Percentiles rank a stretch among this genome's conserved stretches.
These are phyloP conservation scores for Hepsetus odoe DNA, from an alignment of 2,113 vertebrate species.

Conservation along the genomic window DNA sequence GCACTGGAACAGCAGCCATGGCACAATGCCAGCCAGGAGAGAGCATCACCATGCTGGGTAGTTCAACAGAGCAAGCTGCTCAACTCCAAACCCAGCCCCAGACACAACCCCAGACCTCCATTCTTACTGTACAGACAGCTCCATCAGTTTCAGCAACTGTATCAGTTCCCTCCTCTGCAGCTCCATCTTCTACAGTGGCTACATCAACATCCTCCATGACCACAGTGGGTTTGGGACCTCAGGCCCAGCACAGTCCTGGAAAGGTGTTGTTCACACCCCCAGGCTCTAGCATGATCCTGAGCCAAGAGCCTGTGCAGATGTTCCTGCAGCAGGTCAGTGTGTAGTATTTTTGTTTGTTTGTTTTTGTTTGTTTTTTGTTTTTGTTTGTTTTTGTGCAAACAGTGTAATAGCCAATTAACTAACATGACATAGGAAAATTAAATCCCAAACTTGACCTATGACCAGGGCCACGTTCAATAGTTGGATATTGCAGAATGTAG, in stretches of 20 bases:
- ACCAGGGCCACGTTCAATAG: background rate
- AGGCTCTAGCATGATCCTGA: slow-evolving; percentile 81
- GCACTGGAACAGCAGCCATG: slow-evolving; percentile 68
- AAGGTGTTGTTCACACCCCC: slow-evolving; percentile 87
- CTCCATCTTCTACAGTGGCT: slow-evolving; percentile 73
- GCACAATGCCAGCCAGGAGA: slow-evolving; percentile 72
- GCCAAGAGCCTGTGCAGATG: slow-evolving; percentile 91
- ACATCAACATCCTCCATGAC: slow-evolving; percentile 71
- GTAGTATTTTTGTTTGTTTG: background rate
- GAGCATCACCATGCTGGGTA: slow-evolving; percentile 69
- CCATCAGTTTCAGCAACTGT: slow-evolving; percentile 62
- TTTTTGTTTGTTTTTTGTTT: background rate
- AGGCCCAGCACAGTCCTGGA: slow-evolving; percentile 85
- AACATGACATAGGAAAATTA: slow-evolving; percentile 65
- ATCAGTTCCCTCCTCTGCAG: slow-evolving; percentile 66
- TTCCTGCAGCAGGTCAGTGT: slow-evolving; percentile 91
- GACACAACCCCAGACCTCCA: slow-evolving; percentile 68
- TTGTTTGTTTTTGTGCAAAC: slow-evolving; percentile 35
- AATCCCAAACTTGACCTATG: slow-evolving; percentile 66
- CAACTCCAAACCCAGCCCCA: slow-evolving; percentile 66
- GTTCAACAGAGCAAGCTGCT: slow-evolving; percentile 69
- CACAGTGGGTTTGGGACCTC: slow-evolving; percentile 69
- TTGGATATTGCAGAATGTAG: background rate
- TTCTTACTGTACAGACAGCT: slow-evolving; percentile 77
- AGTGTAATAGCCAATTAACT: slow-evolving; percentile 58